phyloP scores from a whole-genome alignment of 1,140 invertebrate genomes.

The Drosophila rufa region DNA sequence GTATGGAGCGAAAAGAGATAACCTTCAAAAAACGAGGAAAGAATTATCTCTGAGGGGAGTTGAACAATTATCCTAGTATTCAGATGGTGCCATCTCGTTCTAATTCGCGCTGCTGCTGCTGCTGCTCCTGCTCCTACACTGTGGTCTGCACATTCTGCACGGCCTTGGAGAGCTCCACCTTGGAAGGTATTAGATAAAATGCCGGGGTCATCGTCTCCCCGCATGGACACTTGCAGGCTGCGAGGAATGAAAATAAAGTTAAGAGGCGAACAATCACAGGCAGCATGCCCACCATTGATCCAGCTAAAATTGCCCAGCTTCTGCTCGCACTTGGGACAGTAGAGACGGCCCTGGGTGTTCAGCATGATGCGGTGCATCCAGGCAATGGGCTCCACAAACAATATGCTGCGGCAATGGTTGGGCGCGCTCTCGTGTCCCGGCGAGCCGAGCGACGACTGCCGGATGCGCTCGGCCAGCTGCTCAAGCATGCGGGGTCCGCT shows the following conservation, averaged over 20 bases:
- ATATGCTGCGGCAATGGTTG: conserved; percentile 88
- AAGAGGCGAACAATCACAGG: not conserved
- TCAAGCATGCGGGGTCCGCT: conserved; percentile 61
- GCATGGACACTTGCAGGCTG: conserved; percentile 93
- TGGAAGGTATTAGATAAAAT: conserved; percentile 94
- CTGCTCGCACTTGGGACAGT: conserved; percentile 92
- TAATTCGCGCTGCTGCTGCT: not conserved
- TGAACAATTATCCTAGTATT: not conserved
- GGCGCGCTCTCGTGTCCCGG: conserved; percentile 50
- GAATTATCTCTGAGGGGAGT: not conserved
- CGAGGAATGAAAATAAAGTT: not conserved
- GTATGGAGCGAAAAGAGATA: not conserved
- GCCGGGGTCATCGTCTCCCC: conserved; percentile 93
- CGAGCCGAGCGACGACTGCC: conserved; percentile 66
- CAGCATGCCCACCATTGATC: conserved; percentile 88
- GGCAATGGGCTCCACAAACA: conserved; percentile 92
- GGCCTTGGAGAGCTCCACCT: conserved; percentile 93
- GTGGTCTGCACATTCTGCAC: conserved; percentile 94
- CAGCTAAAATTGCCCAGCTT: conserved; percentile 94
- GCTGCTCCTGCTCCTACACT: conserved; percentile 86
- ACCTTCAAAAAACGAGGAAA: not conserved
- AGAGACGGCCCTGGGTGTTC: conserved; percentile 91
- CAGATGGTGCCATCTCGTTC: conserved; percentile 27
- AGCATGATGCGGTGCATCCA: conserved; percentile 92
- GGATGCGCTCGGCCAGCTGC: conserved; percentile 79